Conservation (phyloP, 2,888 invertebrate species). For the Phlogophora meticulosa region DNA sequence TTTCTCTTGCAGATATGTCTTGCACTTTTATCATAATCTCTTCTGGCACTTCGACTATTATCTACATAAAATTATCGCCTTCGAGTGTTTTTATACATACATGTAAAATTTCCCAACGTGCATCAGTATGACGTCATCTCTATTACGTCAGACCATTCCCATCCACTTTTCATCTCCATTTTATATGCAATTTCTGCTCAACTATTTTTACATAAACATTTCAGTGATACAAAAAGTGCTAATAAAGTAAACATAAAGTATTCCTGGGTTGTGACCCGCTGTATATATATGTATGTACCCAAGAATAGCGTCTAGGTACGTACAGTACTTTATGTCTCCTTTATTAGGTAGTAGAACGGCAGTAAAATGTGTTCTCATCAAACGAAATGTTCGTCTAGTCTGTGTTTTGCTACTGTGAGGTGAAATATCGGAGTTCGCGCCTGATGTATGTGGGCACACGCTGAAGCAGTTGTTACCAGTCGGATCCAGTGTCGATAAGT, state of each 20-base stretch:
- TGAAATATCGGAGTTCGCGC: conserved; percentile 38
- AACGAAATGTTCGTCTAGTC: conserved; percentile 69
- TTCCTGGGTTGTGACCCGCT: conserved; percentile 63
- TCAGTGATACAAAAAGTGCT: conserved; percentile 58
- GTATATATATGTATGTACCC: conserved; percentile 43
- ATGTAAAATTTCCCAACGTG: conserved; percentile 3
- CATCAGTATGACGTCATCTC: conserved; percentile 37
- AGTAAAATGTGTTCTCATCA: conserved; percentile 82
- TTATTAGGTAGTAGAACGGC: conserved; percentile 80
- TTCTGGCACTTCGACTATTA: conserved; percentile 12
- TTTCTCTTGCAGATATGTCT: neutral
- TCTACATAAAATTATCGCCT: conserved; percentile 19
- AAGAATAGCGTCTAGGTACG: conserved; percentile 57
- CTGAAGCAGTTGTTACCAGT: conserved; percentile 11
- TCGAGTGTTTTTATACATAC: neutral
- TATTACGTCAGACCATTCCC: conserved; percentile 29
- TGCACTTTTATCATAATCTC: conserved; percentile 22
- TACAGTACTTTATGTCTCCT: conserved; percentile 80
- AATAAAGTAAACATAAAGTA: conserved; percentile 74
- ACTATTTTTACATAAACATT: conserved; percentile 56
- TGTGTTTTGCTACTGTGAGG: conserved; percentile 53
- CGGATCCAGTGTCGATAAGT: conserved; percentile 7
- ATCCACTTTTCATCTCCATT: conserved; percentile 47
- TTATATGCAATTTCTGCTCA: conserved; percentile 45
- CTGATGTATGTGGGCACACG: conserved; percentile 32